phyloP scores from a whole-genome alignment of 2,888 invertebrate species.

The Anagyrus pseudococci region DNA sequence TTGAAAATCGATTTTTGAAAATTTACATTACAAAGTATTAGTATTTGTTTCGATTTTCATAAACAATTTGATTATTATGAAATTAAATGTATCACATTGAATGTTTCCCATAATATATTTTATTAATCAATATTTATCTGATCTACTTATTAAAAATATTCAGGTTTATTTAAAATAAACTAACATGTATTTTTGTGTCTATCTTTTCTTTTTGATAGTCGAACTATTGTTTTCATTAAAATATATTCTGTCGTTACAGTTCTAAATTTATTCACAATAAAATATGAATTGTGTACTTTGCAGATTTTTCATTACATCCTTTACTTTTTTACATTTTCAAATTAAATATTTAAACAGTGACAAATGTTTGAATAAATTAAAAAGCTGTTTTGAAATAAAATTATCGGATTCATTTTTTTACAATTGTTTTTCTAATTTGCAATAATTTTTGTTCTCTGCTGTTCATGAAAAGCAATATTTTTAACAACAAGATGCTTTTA shows the following conservation, averaged over 20 bases:
- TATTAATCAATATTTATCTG: too few relatives aligned
- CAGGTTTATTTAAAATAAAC: background rate
- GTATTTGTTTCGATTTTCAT: too few relatives aligned
- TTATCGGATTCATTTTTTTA: conserved; percentile 5
- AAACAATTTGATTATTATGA: too few relatives aligned
- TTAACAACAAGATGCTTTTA: conserved; percentile 15
- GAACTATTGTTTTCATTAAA: background rate
- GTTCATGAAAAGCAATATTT: background rate
- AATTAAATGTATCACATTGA: too few relatives aligned
- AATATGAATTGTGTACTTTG: too few relatives aligned
- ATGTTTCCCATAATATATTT: too few relatives aligned
- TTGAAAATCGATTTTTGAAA: too few relatives aligned
- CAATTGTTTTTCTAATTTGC: conserved; percentile 33
- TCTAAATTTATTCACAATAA: too few relatives aligned
- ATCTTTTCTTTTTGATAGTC: background rate
- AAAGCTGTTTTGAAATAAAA: background rate
- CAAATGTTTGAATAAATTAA: background rate
- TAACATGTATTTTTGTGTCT: background rate
- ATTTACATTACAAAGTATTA: too few relatives aligned
- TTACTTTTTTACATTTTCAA: too few relatives aligned
- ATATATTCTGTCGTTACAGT: too few relatives aligned
- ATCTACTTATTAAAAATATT: background rate
- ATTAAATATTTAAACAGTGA: background rate
- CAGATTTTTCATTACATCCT: too few relatives aligned
- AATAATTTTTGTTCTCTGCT: conserved; percentile 24